phyloP scores from a whole-genome alignment of 30 jellyfish, hydroid and myxozoan genomes.

The Aurelia coerulea region DNA sequence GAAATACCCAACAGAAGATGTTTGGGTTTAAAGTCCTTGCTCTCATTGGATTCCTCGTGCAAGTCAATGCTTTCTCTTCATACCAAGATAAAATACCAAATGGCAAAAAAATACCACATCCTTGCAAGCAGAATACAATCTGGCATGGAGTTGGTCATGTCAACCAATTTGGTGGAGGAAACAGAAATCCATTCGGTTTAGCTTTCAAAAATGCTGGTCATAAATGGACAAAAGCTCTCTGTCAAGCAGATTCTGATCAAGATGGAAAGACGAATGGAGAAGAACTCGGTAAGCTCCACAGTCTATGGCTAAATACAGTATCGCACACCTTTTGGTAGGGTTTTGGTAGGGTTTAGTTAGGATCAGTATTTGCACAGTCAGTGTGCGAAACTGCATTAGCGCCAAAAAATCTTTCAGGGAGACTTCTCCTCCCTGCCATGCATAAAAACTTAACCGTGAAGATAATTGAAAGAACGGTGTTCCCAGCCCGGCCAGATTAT shows the following conservation, averaged over 20 bases:
- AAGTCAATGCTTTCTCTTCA: conserved; percentile 3
- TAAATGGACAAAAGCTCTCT: conserved; percentile 61
- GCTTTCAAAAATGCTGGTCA: conserved; percentile 60
- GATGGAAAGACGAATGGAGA: conserved; percentile 71
- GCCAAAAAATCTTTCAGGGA: no score
- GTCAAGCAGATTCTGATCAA: conserved; percentile 65
- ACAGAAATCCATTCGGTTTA: conserved; percentile 64
- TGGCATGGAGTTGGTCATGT: conserved; percentile 77
- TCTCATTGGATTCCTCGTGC: background rate
- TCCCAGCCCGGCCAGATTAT: no score
- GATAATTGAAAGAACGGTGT: no score
- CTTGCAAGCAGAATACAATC: conserved; percentile 58
- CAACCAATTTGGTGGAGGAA: conserved; percentile 67
- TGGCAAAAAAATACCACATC: conserved; percentile 67
- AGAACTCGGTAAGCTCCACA: conserved; percentile 49
- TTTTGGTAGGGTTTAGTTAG: no score
- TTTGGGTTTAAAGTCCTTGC: background rate
- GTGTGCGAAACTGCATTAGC: background rate
- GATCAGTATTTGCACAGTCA: background rate
- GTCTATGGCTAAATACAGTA: no score
- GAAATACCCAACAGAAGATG: no score
- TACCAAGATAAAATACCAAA: conserved; percentile 54
- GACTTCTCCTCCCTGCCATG: no score
- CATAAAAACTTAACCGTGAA: no score
- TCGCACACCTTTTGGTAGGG: no score